Evolutionary conservation across 2,113 vertebrate species (phyloP).

Genomic region (Odobenus rosmarus): DNA sequence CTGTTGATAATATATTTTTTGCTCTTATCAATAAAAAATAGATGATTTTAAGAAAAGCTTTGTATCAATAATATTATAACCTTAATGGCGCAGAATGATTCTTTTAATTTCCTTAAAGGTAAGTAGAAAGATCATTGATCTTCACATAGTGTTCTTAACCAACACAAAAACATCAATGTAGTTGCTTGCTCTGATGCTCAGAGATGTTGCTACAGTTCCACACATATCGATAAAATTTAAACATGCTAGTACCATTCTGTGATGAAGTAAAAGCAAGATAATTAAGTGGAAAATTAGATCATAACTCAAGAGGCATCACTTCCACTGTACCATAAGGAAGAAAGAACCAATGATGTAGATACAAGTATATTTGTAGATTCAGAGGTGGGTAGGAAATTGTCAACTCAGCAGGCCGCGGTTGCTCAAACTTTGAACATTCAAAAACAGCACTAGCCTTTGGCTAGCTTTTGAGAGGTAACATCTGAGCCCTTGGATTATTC

Average conservation of each 20-base stretch:
- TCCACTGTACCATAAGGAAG: background rate
- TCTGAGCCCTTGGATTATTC: background rate
- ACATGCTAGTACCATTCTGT: background rate
- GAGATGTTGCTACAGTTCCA: rapidly evolving
- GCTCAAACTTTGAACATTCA: background rate
- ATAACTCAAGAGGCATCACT: background rate
- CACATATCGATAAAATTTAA: background rate
- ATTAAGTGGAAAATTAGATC: background rate
- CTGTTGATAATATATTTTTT: background rate
- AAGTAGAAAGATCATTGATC: background rate
- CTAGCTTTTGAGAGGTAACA: background rate
- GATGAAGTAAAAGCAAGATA: background rate
- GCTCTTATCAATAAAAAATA: slow-evolving; percentile 57
- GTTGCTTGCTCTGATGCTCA: background rate
- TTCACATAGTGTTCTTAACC: background rate
- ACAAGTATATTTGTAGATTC: background rate
- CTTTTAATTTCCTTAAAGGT: background rate
- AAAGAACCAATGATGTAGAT: background rate
- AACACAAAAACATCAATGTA: too few species aligned
- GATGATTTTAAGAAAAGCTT: slow-evolving; percentile 42
- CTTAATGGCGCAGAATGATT: slow-evolving; percentile 44
- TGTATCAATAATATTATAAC: background rate
- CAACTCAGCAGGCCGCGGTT: background rate
- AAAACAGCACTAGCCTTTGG: too few species aligned
- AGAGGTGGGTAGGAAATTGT: background rate